Conservation (phyloP, 2,113 vertebrate genomes). For the Carlito syrichta region DNA sequence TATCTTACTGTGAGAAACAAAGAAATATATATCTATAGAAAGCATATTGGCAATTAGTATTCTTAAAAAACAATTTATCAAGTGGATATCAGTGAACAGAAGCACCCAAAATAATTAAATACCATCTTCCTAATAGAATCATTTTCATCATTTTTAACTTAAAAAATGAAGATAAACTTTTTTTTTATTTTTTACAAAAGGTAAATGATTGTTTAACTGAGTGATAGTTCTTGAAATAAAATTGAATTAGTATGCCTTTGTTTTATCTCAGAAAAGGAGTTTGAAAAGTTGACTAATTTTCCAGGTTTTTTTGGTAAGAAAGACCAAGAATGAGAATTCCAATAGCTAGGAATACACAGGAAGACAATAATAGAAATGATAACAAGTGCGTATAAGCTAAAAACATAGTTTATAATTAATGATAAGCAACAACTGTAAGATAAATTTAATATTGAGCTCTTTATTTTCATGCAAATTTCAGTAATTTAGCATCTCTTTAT, state of each 20-base stretch:
- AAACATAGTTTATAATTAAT: not conserved
- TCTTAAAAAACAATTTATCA: constrained; percentile 16
- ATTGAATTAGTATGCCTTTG: not conserved
- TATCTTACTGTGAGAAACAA: not conserved
- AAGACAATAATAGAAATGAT: not conserved
- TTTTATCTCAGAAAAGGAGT: not conserved
- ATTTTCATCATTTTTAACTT: not conserved
- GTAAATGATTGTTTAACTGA: not conserved
- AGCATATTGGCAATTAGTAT: not conserved
- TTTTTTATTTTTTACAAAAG: not conserved
- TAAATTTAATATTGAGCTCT: not conserved
- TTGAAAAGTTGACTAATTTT: not conserved
- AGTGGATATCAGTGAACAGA: not conserved
- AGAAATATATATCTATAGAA: not conserved
- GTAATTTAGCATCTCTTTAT: not conserved
- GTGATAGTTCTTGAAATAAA: not conserved
- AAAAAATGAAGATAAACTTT: constrained; percentile 25
- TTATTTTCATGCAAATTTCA: not conserved
- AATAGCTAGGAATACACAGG: not conserved
- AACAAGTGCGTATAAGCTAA: not conserved
- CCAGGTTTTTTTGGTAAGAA: not conserved
- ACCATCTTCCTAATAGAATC: not conserved
- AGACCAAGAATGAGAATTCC: not conserved
- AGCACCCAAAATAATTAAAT: not conserved
- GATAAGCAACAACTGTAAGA: not conserved